phyloP scores from a whole-genome alignment of 2,113 vertebrate species.

The Corythaixoides concolor region DNA sequence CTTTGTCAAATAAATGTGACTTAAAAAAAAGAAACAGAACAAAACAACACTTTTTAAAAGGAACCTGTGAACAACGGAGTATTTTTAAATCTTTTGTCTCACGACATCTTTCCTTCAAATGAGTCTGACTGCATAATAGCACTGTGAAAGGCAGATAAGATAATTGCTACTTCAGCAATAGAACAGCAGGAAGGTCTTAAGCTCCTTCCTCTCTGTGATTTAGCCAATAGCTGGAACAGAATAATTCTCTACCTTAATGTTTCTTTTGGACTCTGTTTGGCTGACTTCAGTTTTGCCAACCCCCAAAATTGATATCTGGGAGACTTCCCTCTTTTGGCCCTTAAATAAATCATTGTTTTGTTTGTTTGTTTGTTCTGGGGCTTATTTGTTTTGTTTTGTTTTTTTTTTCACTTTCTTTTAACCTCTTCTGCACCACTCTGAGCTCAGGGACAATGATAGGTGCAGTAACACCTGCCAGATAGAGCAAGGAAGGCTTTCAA shows the following conservation, averaged over 20 bases:
- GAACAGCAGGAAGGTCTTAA: background rate
- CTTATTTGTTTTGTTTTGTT: background rate
- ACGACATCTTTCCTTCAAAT: slow-evolving; percentile 5
- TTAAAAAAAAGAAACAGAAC: background rate
- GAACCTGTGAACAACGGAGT: background rate
- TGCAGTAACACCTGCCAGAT: background rate
- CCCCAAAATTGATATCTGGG: slow-evolving; percentile 40
- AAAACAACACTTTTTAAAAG: background rate
- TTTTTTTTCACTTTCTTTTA: background rate
- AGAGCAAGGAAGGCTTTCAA: background rate
- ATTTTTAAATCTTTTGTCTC: slow-evolving; percentile 41
- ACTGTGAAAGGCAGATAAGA: background rate
- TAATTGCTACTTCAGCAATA: slow-evolving; percentile 55
- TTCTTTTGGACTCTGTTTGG: slow-evolving; percentile 44
- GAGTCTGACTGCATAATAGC: background rate
- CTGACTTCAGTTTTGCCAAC: slow-evolving; percentile 19
- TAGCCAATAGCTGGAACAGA: slow-evolving; percentile 22
- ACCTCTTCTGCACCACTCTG: background rate
- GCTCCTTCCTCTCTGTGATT: slow-evolving; percentile 19
- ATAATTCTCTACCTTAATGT: slow-evolving; percentile 36
- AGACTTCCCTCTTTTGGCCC: background rate
- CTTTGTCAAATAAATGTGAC: background rate
- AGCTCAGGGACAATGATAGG: background rate
- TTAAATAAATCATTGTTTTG: slow-evolving; percentile 31
- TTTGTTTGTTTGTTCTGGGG: background rate